These are phyloP conservation scores for Pseudorasbora parva DNA, from an alignment of 2,113 vertebrate species.

Conservation along the genomic window DNA sequence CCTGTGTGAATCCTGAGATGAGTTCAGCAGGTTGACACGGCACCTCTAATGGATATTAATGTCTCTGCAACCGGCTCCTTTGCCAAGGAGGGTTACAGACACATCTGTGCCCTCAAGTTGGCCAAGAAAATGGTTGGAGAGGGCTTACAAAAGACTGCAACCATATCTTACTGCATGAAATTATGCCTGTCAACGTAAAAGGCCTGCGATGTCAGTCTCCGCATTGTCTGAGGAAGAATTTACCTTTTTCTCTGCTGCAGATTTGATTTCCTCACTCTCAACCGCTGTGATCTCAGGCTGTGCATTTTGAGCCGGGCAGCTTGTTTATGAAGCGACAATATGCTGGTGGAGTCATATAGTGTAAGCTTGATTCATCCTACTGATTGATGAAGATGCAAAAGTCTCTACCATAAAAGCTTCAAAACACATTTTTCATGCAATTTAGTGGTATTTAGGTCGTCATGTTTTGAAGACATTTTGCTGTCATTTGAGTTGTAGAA, in stretches of 20 bases:
- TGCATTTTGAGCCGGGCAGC: not conserved
- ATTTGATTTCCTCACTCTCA: constrained; percentile 21
- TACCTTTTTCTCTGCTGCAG: constrained; percentile 20
- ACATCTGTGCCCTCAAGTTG: constrained; percentile 51
- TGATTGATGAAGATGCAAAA: constrained; percentile 18
- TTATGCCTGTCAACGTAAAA: constrained; percentile 35
- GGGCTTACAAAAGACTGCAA: constrained; percentile 37
- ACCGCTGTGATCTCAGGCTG: not conserved
- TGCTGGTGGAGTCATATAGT: not conserved
- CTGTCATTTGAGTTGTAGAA: not conserved
- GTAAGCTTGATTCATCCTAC: not conserved
- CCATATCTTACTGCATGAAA: constrained; percentile 34
- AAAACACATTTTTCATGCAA: not conserved
- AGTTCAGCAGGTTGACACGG: constrained; percentile 51
- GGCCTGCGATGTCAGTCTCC: constrained; percentile 2
- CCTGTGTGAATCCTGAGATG: constrained; percentile 28
- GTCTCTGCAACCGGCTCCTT: constrained; percentile 48
- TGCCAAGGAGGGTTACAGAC: constrained; percentile 40
- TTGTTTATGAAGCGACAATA: not conserved
- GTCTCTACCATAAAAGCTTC: not conserved
- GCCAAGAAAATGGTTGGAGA: constrained; percentile 32
- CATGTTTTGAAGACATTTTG: not conserved
- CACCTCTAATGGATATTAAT: constrained; percentile 62
- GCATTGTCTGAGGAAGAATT: constrained; percentile 31
- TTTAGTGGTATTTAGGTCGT: not conserved